Evolutionary conservation across 2,888 invertebrate genomes (phyloP).

Genomic region (Lepetodrilus schrolli): DNA sequence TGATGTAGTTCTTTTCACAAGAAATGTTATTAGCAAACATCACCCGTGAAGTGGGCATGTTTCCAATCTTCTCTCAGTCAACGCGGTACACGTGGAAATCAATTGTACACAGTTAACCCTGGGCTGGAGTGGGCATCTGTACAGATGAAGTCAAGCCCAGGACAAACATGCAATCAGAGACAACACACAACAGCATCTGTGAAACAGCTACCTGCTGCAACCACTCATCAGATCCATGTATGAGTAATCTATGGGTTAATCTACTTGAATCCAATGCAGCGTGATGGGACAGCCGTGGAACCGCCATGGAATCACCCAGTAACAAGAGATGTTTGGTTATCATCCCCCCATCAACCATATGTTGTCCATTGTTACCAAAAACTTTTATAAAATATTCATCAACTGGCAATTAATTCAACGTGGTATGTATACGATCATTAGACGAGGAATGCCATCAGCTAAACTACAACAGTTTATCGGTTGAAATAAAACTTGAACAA

Average conservation of each 20-base stretch:
- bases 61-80: neutral
- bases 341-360: neutral
- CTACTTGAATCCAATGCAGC: neutral
- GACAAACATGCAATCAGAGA: slow-evolving; percentile 2
- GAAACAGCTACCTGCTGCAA: neutral
- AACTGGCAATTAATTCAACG: neutral
- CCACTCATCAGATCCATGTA: neutral
- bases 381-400: neutral
- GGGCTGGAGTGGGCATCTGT: neutral
- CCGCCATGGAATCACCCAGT: no score
- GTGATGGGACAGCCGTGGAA: neutral
- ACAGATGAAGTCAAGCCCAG: neutral
- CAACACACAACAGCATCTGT: slow-evolving; percentile 1
- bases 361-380: neutral
- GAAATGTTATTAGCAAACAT: no score
- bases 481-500: no score
- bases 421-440: neutral
- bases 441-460: neutral
- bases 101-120: neutral
- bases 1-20: no score
- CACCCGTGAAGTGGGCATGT: no score
- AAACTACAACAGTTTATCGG: no score
- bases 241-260: neutral
- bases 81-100: neutral
- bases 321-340: neutral